Conservation (phyloP, 2,113 vertebrate genomes). For the Henicopernis longicauda region DNA sequence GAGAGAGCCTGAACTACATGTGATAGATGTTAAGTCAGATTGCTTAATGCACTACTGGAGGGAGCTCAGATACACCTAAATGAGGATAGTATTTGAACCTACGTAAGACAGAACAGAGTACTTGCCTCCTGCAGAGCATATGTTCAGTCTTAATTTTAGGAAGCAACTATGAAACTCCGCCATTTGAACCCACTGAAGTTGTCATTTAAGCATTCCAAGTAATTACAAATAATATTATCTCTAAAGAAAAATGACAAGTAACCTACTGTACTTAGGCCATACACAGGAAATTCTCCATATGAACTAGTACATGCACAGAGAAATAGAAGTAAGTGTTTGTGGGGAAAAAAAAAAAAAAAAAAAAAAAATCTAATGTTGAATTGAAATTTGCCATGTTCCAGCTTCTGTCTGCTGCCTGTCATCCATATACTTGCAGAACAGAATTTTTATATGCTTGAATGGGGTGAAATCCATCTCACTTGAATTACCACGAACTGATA, state of each 20-base stretch:
- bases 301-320: not conserved
- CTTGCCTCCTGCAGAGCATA: not conserved
- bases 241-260: not conserved
- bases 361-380: not conserved
- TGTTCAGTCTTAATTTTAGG: not conserved
- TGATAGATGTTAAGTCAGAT: conserved; percentile 54
- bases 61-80: conserved; percentile 18
- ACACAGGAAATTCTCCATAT: not conserved
- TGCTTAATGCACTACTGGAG: conserved; percentile 40
- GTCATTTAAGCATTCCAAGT: not conserved
- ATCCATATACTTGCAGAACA: not conserved
- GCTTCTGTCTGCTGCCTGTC: not conserved
- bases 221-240: not conserved
- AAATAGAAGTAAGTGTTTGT: not conserved
- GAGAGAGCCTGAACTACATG: not conserved
- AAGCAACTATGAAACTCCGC: not conserved
- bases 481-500: not conserved
- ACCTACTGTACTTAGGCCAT: not conserved
- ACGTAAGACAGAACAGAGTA: not conserved
- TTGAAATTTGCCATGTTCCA: not conserved
- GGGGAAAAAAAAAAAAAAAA: too few species aligned
- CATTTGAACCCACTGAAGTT: not conserved
- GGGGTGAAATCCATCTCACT: not conserved
- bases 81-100: not conserved
- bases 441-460: not conserved